A percentile compares a stretch with the other conserved stretches of the same genome.
Conservation (phyloP, 2,113 vertebrate species). For the Sphyrna mokarran region DNA sequence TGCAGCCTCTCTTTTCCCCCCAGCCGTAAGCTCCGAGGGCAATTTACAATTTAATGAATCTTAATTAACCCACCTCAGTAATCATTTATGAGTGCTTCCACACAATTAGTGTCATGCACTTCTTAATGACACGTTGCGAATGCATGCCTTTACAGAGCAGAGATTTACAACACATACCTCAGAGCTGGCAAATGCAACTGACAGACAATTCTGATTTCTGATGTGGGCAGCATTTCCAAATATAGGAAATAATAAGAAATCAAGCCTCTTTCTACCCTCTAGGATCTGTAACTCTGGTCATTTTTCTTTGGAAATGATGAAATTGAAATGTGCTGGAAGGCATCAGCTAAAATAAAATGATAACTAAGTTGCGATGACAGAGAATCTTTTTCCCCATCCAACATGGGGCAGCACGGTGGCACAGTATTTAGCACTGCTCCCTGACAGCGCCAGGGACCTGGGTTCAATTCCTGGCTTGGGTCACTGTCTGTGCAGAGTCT, state of each 20-base stretch:
- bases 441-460: no score
- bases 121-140: slow-evolving; percentile 68
- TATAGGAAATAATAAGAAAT: background rate
- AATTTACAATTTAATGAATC: slow-evolving; percentile 71
- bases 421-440: no score
- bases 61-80: slow-evolving; percentile 78
- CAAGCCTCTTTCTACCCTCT: no score
- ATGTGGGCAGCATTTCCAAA: background rate
- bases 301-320: background rate
- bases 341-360: background rate
- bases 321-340: background rate
- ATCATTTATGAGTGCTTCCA: slow-evolving; percentile 67
- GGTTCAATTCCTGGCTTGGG: no score
- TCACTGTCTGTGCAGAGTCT: no score
- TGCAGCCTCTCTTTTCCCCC: slow-evolving; percentile 69
- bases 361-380: background rate
- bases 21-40: slow-evolving; percentile 70
- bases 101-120: slow-evolving; percentile 70
- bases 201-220: background rate
- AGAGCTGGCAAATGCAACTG: background rate
- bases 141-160: slow-evolving; percentile 63
- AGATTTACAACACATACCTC: slow-evolving; percentile 49
- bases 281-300: background rate
- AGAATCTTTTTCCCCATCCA: background rate
- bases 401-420: no score